Evolutionary conservation across 1,140 invertebrate species (phyloP), one percentile per base, ranked within the genome.

Genomic region (Saxidomus purpurata): DNA sequence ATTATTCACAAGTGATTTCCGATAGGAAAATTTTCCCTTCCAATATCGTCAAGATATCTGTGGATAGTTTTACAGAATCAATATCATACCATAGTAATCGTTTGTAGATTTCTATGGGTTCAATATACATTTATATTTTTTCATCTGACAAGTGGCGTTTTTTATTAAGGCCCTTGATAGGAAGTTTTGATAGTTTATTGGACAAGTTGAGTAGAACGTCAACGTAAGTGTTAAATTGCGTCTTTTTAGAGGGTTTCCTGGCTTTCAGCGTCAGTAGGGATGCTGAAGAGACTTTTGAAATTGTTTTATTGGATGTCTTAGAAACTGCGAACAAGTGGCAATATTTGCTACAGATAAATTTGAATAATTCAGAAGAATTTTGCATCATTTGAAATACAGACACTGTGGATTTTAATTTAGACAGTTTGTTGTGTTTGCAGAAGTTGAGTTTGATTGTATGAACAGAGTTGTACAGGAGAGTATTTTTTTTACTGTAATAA

Each of bases 1-100:
- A 22, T n/a, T 71, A 17, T 22, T 38, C 67, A 71, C 67, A 38
- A 71, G 67, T 71, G 67, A 71, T 71, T 71, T 71, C 34, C 22
- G 17, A 38, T 38, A 22, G 11, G 34, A 71, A 71, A 63, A 71
- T n/a, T 71, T 17, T 71, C 67, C 38, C 25, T 71, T 31, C 67
- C 67, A 71, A 71, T 71, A 71, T 71, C 67, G 4, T 71, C 36
- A 22, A n/a, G 67, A 71, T 40, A 71, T 71, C 34, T 22, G 34
- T 71, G 61, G n/a, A 71, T 71, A 38, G 67, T 40, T 71, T 71
- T 36, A 71, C 17, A 38, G 4, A 71, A 71, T 71, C 67, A 71
- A 71, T 71, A 71, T 38, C 67, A 9, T 38, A 31, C 67, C 38
- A 1, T 13, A 38, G 67, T 71, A 71, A 71, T 38, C 38, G 34